Base-by-base conservation (phyloP, 2,113 vertebrate genomes). In the Percopsis transmontana region DNA sequence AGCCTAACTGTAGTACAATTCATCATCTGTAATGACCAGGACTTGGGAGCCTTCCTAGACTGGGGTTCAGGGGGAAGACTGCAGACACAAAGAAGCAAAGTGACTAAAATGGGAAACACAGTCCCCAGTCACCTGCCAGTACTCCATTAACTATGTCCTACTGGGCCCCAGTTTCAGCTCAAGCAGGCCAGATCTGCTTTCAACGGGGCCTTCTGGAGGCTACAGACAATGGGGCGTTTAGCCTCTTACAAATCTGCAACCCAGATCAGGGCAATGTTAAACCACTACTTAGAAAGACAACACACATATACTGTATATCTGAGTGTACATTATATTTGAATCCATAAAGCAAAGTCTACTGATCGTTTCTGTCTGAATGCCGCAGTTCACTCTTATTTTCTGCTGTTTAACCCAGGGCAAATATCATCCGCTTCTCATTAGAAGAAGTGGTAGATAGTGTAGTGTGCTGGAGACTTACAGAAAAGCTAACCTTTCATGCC, bases 11-110 rank as follows among this genome's bases (percentile, higher is more conserved):
- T 87, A 88, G 85, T 84, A 81, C 91, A 90, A 92, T 93, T 93
- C 88, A 93, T 93, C 92, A 92, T 93, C 84, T 80, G 81, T 91
- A 91, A 91, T 87, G 87, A 80, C 86, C 84, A 79, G 69, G 86
- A 87, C 86, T 85, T 71, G 60, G 70, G 86, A 90, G 85, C 77
- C 50, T 56, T 72, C 57, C 77, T 70, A 83, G 79, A 82, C 80
- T 62, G 67, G 41, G 73, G 84, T 89, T 88, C 83, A 88, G 82
- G 70, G 58, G 67, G 70, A 87, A 42, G 76, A 82, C 72, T 59
- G 72, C 62, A 85, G 84, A 87, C 84, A 89, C 66, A 79, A 83
- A 82, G 62, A 87, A 75, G 70, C 76, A 83, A 86, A 87, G 82
- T 80, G 77, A 87, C 89, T 91, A 91, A 90, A 91, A 87, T 66